Base-by-base conservation (phyloP, 2,113 vertebrate species). In the Carassius auratus region DNA sequence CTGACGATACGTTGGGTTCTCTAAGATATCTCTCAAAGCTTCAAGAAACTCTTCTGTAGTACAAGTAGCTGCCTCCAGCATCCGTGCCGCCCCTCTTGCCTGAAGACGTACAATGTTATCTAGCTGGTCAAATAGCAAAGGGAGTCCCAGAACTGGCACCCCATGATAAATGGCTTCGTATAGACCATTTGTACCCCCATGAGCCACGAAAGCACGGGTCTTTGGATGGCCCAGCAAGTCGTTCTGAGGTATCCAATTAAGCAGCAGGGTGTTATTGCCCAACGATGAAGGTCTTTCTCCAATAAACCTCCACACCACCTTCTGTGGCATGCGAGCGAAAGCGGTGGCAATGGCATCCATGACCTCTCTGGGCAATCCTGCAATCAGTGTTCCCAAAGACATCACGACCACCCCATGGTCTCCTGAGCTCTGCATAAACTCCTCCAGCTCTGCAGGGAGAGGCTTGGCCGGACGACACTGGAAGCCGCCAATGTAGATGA, bases 81-180 rank as follows among this genome's bases (percentile, higher is more conserved):
- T 59, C 57, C 57, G 55, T 5, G 90, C 88, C 0, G 86, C 89
- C 1, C 87, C 84, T 21, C 87, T 69, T 36, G 33, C 78, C 59
- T 89, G 69, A 21, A 87, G 76, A 48, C 69, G 75, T 5, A 90
- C 6, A 13, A 87, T 19, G 66, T 90, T 88, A 77, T 90, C 88
- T 9, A 66, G 38, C 81, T 89, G 88, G 69, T 90, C 90, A 48
- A 88, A 88, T 13, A 89, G 59, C 23, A 91, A 79, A 3, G 84
- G 87, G 8, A 91, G 26, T 4, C 85, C 85, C 1, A 89, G 8
- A 17, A 90, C 81, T 5, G 86, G 90, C 48, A 90, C 83, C 2
- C 78, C 87, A 21, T 90, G 90, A 73, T 90, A 90, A 52, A 88
- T 88, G 14, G 87, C 89, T 69, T 90, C 88, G 5, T 88, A 88